Base-by-base conservation (phyloP, 2,888 invertebrate genomes). In the Diplolepis rosae region DNA sequence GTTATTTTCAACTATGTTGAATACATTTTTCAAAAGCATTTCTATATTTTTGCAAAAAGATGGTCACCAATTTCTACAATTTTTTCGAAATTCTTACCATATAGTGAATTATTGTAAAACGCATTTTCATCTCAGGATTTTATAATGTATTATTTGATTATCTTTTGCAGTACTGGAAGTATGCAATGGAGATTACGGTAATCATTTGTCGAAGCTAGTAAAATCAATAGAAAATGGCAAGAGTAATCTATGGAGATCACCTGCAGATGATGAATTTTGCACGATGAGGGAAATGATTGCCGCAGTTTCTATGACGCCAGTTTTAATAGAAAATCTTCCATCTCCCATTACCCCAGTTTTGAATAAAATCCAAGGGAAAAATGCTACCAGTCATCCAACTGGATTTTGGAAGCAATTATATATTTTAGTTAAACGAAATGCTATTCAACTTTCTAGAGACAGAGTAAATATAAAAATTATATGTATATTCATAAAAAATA, bases 121-220 rank as follows among this genome's bases (percentile, higher is more conserved):
- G n/a, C n/a, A n/a, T n/a, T n/a, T n/a, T n/a, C n/a, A n/a, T n/a
- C n/a, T n/a, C n/a, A n/a, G n/a, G n/a, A n/a, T n/a, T n/a, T n/a
- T n/a, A n/a, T n/a, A n/a, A 51, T 68, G 35, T 68, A 7, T 18
- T 42, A 18, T 22, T 39, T 61, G 54, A 6, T 54, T 28, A 22
- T 30, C 28, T 32, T 65, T 48, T 66, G 13, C 54, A 95, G 95
- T 95, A 79, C 91, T 96, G 89, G 96, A 96, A 90, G 92, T 96
- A 66, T 93, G 95, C 1, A 92, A 93, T 73, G 94, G 95, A 54
- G 96, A 95, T 83, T 93, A 95, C 84, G 96, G 95, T 77, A 89
- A 89, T 66, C 89, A 90, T 76, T 87, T 90, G 50, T 88, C 90
- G 39, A 89, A 88, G 68, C 87, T 95, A 70, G 90, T 92, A 28